Percentiles rank a stretch among this genome's conserved stretches.
Evolutionary conservation across 53 echinoderm and acorn worm species (phyloP).

Genomic region (Holothuria leucospilota): DNA sequence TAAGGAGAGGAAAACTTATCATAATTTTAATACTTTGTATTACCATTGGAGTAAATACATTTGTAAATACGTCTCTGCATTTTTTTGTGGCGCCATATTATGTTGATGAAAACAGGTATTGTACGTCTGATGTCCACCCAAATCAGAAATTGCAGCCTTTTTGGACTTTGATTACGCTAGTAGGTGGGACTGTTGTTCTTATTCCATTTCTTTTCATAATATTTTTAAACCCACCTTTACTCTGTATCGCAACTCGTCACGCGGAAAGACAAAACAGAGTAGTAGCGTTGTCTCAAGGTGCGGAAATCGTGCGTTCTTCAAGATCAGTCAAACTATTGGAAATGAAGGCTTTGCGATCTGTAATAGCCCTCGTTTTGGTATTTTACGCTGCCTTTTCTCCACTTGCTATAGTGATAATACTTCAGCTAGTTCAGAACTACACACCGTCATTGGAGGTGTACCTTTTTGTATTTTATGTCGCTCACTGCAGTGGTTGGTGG

Average conservation of each 20-base stretch:
- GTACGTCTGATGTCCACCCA: neutral
- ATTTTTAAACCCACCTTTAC: neutral
- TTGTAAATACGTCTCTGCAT: too few species aligned
- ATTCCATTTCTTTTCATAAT: neutral
- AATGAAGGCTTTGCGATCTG: conserved; percentile 11
- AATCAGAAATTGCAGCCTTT: neutral
- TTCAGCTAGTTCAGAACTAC: conserved; percentile 6
- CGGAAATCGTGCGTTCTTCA: too few species aligned
- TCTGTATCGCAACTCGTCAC: conserved; percentile 2
- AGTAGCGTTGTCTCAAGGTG: neutral
- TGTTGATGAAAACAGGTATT: too few species aligned
- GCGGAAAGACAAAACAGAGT: conserved; percentile 11
- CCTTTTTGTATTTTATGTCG: neutral
- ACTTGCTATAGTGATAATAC: neutral
- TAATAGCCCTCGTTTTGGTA: neutral
- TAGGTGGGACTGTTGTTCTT: neutral
- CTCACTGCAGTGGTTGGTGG: conserved; percentile 5
- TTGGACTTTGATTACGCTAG: neutral
- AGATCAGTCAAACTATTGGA: neutral
- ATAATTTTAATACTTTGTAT: too few species aligned
- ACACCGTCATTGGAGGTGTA: too few species aligned
- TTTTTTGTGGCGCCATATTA: too few species aligned
- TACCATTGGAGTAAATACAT: too few species aligned
- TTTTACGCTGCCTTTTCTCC: conserved; percentile 15
- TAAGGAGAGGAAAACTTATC: neutral